phyloP scores from a whole-genome alignment of 2,888 invertebrate genomes.

The Tromatobia lineatoria region DNA sequence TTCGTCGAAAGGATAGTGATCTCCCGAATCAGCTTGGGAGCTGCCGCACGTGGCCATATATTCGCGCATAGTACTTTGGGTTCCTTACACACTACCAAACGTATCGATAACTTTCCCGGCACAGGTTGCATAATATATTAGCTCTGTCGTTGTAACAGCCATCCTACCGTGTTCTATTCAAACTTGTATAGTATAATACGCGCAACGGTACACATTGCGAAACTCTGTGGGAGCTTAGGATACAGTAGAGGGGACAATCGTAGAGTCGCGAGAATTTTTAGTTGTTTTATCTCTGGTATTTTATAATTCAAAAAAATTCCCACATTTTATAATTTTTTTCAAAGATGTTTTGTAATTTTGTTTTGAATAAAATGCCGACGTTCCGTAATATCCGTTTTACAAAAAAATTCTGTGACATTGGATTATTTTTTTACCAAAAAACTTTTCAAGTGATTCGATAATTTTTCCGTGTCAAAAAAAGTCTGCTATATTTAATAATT shows the following conservation, averaged over 20 bases:
- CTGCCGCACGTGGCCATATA: background rate
- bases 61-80: constrained; percentile 15
- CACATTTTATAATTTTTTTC: too few relatives aligned
- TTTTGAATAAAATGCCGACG: too few relatives aligned
- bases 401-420: too few relatives aligned
- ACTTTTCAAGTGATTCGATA: too few relatives aligned
- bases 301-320: too few relatives aligned
- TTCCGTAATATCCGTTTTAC: too few relatives aligned
- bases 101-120: constrained; percentile 67
- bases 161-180: constrained; percentile 52
- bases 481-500: too few relatives aligned
- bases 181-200: constrained; percentile 34
- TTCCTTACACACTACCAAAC: constrained; percentile 37
- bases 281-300: too few relatives aligned
- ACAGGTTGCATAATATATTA: constrained; percentile 60
- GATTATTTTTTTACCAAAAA: too few relatives aligned
- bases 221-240: background rate
- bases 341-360: too few relatives aligned
- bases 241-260: background rate
- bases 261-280: background rate
- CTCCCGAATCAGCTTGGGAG: constrained; percentile 13
- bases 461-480: too few relatives aligned
- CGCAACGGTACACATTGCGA: constrained; percentile 28
- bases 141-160: constrained; percentile 41
- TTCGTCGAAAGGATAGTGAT: background rate